These are phyloP conservation scores for Mesochorus sp. DNA, from an alignment of 2,888 invertebrate genomes.

Conservation along the genomic window DNA sequence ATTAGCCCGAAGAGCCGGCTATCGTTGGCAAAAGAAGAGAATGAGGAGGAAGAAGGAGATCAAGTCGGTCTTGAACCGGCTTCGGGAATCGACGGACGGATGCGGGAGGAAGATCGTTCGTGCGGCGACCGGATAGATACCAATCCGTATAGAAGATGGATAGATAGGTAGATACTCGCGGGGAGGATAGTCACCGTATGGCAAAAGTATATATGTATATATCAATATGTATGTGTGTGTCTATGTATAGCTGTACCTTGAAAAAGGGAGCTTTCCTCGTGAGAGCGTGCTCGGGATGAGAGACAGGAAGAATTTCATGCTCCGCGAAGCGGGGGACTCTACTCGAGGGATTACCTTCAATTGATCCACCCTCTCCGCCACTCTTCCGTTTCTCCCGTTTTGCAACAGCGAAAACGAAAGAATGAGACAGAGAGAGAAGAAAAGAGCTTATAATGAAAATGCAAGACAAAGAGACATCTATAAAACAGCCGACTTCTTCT, in stretches of 20 bases:
- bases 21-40: constrained; percentile 24
- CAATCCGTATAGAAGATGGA: constrained; percentile 53
- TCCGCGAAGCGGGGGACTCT: constrained; percentile 78
- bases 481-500: constrained; percentile 65
- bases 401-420: constrained; percentile 33
- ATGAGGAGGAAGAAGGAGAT: constrained; percentile 50
- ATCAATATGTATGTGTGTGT: not conserved
- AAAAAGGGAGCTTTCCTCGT: constrained; percentile 62
- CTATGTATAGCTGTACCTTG: not conserved
- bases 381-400: constrained; percentile 66
- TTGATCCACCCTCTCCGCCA: constrained; percentile 75
- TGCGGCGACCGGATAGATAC: constrained; percentile 53
- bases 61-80: constrained; percentile 37
- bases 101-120: constrained; percentile 46
- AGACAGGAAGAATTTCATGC: constrained; percentile 80
- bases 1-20: constrained; percentile 6
- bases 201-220: constrained; percentile 15
- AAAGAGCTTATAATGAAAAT: not conserved
- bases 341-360: constrained; percentile 80
- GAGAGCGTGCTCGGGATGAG: constrained; percentile 63
- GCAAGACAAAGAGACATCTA: not conserved
- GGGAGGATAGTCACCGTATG: constrained; percentile 14
- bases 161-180: constrained; percentile 45
- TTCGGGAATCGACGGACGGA: constrained; percentile 44
- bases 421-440: constrained; percentile 10